A percentile compares a stretch with the other conserved stretches of the same genome.
phyloP scores from a whole-genome alignment of 2,113 vertebrate genomes.

The Alethe diademata region DNA sequence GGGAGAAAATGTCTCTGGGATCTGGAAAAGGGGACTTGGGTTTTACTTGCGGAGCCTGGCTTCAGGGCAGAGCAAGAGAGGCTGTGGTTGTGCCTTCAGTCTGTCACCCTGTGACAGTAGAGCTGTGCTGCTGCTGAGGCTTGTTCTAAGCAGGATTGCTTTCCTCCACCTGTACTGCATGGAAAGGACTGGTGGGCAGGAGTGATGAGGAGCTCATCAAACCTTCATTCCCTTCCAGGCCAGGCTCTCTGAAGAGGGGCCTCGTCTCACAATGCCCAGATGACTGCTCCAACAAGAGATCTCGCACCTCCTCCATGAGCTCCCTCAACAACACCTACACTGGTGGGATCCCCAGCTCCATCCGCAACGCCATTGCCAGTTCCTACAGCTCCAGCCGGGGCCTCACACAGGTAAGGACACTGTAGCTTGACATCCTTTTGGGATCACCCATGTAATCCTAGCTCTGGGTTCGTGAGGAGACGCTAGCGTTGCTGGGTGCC shows the following conservation, averaged over 20 bases:
- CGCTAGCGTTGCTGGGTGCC: not conserved
- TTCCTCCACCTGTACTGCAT: not conserved
- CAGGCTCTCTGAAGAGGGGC: slow-evolving; percentile 86
- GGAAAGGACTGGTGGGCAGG: not conserved
- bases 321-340: slow-evolving; percentile 71
- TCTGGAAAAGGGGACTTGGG: not conserved
- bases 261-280: slow-evolving; percentile 73
- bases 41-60: not conserved
- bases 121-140: not conserved
- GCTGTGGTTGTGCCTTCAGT: not conserved
- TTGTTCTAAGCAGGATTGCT: not conserved
- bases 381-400: slow-evolving; percentile 91
- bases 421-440: not conserved
- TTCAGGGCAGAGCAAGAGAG: not conserved
- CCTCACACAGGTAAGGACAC: slow-evolving; percentile 76
- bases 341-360: slow-evolving; percentile 78
- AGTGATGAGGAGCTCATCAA: not conserved
- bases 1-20: not conserved
- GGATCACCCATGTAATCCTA: accelerated
- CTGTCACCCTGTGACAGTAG: not conserved
- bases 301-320: slow-evolving; percentile 87
- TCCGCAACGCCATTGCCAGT: slow-evolving; percentile 89
- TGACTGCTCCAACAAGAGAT: slow-evolving; percentile 84
- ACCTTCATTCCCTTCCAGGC: slow-evolving; percentile 65
- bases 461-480: accelerated